Evolutionary conservation across 2,797 vertebrate genomes (phyloP), one percentile per base, ranked within the genome.

Genomic region (Rhodeus uyekii): DNA sequence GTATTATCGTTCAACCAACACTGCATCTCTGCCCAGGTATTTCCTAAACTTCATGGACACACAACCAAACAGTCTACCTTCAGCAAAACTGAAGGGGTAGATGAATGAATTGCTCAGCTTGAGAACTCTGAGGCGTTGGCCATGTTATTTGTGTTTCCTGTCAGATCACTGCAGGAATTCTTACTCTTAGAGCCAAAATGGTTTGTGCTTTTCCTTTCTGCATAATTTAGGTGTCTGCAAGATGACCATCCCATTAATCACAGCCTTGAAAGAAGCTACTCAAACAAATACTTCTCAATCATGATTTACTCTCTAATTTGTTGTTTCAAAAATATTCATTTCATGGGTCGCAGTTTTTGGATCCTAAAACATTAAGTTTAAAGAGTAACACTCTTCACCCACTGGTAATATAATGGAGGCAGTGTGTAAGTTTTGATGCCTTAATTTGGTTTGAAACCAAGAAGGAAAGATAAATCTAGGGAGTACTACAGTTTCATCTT

Each of bases 141-240:
- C 10, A 0, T 44, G 44, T 86, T 29, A 87, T 86, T 86, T 68
- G 65, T 86, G 72, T 86, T 87, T 86, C 68, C 85, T 78, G 87
- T 87, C 84, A 78, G 84, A 87, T 68, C 85, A 78, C 44, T 83
- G 60, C 36, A 50, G 75, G 81, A 84, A 88, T 84, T 89, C 89
- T 87, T 81, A 84, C 81, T 83, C 85, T 87, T 36, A 36, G 78
- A 76, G 86, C 88, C 86, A 91, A 86, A 76, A 81, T 63, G 87
- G 82, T 58, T 87, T 87, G 88, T 86, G 85, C 63, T 90, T 91
- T 90, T 91, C 85, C 87, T 87, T 80, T 87, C 80, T 78, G 86
- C 85, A 85, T 88, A 90, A 90, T 92, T 90, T 92, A 92, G 84
- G 90, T 90, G 91, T 91, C 90, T 86, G 84, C 91, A 84, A 86